A percentile compares a stretch with the other conserved stretches of the same genome.
phyloP scores from a whole-genome alignment of 2,113 vertebrate species.

The Oryctolagus cuniculus region DNA sequence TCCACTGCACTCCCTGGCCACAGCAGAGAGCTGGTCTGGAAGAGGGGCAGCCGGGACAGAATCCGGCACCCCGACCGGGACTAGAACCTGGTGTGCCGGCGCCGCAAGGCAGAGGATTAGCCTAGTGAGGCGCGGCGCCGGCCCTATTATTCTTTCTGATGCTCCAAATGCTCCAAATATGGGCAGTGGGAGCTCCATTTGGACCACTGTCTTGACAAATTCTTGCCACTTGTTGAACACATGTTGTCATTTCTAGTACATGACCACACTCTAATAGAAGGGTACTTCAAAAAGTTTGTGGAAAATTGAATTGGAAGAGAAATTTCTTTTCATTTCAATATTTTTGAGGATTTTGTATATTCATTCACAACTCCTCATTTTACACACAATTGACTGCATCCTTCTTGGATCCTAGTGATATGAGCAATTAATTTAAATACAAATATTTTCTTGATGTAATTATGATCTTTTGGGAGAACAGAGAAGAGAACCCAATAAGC shows the following conservation, averaged over 20 bases:
- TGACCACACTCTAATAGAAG: background rate
- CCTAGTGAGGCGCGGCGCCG: too few relatives aligned
- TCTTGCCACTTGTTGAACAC: background rate
- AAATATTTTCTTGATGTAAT: background rate
- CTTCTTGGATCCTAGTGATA: background rate
- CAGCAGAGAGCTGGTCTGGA: too few relatives aligned
- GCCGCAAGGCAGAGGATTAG: too few relatives aligned
- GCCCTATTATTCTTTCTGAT: background rate
- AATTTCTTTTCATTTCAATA: background rate
- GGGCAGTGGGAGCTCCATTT: background rate
- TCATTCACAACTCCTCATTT: background rate
- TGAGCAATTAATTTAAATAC: background rate
- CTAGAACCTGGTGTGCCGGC: too few relatives aligned
- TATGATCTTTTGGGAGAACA: background rate
- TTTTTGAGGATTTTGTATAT: background rate
- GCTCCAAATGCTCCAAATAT: background rate
- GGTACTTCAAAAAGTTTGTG: too few relatives aligned
- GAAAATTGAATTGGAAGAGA: too few relatives aligned
- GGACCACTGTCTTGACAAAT: background rate
- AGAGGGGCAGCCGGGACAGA: too few relatives aligned
- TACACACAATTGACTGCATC: background rate
- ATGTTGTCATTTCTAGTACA: background rate
- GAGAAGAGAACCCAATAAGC: background rate
- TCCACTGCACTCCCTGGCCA: too few relatives aligned
- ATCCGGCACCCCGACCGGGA: too few relatives aligned